Base-by-base conservation (phyloP, 1,140 invertebrate genomes). In the Argopecten irradians region DNA sequence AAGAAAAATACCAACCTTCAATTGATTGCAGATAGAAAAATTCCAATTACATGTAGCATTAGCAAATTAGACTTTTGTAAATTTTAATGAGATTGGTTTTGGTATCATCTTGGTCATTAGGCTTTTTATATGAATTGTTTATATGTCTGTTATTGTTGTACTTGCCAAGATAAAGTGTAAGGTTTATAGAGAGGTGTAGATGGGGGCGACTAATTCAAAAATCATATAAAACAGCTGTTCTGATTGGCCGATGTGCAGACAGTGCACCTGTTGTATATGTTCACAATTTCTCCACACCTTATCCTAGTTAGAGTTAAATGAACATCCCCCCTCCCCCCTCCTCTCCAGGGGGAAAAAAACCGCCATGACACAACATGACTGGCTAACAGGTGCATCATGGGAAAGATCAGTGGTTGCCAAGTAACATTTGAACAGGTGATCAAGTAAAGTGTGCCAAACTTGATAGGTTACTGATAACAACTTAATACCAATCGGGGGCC, bases 371-470 rank as follows among this genome's bases (percentile, higher is more conserved):
- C n/a, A 71, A 71, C 55, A 8, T 71, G 22, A 71, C 55, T 71
- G 55, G 55, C 22, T 28, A 28, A 71, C 55, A 71, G 55, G 55
- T 71, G 55, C 55, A 71, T 71, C 55, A 71, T 71, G 55, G 55
- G 55, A 71, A 71, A 71, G 55, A 71, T 71, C 55, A 71, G 22
- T 16, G n/a, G 55, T 71, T 71, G 55, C 55, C 55, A 71, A 71
- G 55, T 71, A 71, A 71, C 55, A 71, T 28, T 71, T 22, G 55
- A 71, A 5, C 55, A 28, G n/a, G 8, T 71, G 55, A 71, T 71
- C 55, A 71, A 39, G 55, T 71, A 28, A 71, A 71, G 22, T 71
- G 55, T 71, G 55, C 55, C 55, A 71, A 71, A 71, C 55, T n/a
- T 71, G 55, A 46, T 46, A 46, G 43, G 43, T 71, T 5, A 71